Percentiles rank a stretch among this genome's conserved stretches.
These are phyloP conservation scores for Cantharis lateralis DNA, from an alignment of 2,888 invertebrate genomes.

Conservation along the genomic window DNA sequence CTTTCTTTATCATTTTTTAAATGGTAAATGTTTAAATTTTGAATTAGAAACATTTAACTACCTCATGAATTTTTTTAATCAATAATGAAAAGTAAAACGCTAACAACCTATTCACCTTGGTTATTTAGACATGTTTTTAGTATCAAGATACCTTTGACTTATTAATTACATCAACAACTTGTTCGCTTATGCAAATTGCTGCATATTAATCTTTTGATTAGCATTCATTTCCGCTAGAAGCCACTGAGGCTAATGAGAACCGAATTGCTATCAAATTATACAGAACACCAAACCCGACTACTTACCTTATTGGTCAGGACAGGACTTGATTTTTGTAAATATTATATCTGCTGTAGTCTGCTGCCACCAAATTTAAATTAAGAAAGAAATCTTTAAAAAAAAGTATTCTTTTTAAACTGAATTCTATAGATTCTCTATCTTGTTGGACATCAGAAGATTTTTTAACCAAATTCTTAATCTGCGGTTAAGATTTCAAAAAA, in stretches of 20 bases:
- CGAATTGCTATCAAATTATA: slow-evolving; percentile 38
- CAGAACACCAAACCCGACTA: slow-evolving; percentile 26
- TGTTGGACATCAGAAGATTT: too few relatives aligned
- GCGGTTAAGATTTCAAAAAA: too few relatives aligned
- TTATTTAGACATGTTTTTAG: slow-evolving; percentile 30
- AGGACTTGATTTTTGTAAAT: slow-evolving; percentile 7
- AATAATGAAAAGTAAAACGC: slow-evolving; percentile 20
- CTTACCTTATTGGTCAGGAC: slow-evolving; percentile 15
- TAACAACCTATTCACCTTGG: slow-evolving; percentile 33
- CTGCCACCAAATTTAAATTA: too few relatives aligned
- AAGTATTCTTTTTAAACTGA: too few relatives aligned
- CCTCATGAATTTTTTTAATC: not conserved
- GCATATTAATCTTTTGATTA: slow-evolving; percentile 36
- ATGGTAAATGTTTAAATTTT: not conserved
- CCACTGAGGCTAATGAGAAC: slow-evolving; percentile 36
- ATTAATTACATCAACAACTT: slow-evolving; percentile 38
- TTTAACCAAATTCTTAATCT: too few relatives aligned
- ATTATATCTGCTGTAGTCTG: not conserved
- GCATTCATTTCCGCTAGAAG: slow-evolving; percentile 35
- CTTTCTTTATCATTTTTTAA: not conserved
- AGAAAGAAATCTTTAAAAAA: too few relatives aligned
- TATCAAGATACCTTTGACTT: slow-evolving; percentile 34
- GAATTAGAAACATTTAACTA: not conserved
- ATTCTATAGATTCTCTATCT: too few relatives aligned
- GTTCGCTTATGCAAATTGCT: slow-evolving; percentile 36